Percentiles rank a stretch among this genome's conserved stretches.
Conservation (phyloP, 2,113 vertebrate species). For the Circaetus gallicus region DNA sequence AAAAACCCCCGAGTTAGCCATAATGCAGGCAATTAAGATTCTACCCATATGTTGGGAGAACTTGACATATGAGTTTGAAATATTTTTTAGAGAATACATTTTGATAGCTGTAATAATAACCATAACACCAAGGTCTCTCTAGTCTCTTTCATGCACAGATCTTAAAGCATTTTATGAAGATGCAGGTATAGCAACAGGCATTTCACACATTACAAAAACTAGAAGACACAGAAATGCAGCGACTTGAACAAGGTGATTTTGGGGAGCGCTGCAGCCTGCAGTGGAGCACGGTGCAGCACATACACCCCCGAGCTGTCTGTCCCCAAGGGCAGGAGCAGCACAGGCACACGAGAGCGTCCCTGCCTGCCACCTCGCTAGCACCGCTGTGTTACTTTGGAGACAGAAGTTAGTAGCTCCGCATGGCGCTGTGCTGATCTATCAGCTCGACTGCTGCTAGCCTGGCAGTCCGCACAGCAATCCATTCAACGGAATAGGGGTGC, state of each 20-base stretch:
- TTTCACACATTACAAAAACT: neutral
- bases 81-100: neutral
- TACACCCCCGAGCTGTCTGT: neutral
- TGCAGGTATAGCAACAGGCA: neutral
- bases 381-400: neutral
- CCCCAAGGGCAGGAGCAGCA: neutral
- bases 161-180: neutral
- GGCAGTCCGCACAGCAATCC: neutral
- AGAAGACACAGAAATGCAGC: neutral
- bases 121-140: neutral
- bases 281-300: fast-evolving
- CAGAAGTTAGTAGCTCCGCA: neutral
- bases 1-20: fast-evolving
- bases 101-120: neutral
- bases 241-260: neutral
- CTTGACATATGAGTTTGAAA: neutral
- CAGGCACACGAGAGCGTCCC: fast-evolving
- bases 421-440: neutral
- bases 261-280: neutral
- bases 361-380: neutral
- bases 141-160: neutral
- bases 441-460: neutral
- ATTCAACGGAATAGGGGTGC: neutral
- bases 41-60: neutral
- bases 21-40: neutral